Base-by-base conservation (phyloP, 2,113 vertebrate genomes). In the Trochalopteron elliotii region DNA sequence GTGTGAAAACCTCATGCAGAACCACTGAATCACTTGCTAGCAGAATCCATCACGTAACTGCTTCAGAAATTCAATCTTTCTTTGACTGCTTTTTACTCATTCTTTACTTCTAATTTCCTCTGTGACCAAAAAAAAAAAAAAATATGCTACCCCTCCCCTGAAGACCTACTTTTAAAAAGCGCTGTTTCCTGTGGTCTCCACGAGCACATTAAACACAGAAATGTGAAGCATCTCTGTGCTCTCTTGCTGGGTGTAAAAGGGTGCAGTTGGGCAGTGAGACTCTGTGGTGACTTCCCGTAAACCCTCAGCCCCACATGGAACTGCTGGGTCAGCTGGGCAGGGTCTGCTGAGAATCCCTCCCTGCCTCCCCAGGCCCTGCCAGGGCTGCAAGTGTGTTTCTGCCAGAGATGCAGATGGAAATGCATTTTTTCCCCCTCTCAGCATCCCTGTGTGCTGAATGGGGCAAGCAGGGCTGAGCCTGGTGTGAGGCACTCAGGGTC, bases 101-200 rank as follows among this genome's bases (percentile, higher is more conserved):
- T 89, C 42, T 71, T 68, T 39, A 28, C 17, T 59, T 89, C 8
- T 55, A 2, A 94, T 86, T 86, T 95, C 79, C 67, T 67, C 49
- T 63, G 65, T 44, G 33, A 5, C 18, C 37, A 39, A 39, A 39
- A 15, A 13, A 31, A 4, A 15, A 4, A 24, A 31, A 57, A 49
- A 42, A 25, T 7, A 1, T 2, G 27, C 47, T 87, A 71, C 35
- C 64, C 75, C 21, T 71, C 52, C 49, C 31, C 23, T 3, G 55
- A 47, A 96, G 49, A 49, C 68, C 68, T 52, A 2, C 47, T 88
- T 78, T 61, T 57, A 5, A 56, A 37, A 93, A 55, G 56, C 81
- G 69, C n/a, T 28, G 60, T 90, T 96, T 97, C 96, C 96, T 97
- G 94, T 94, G 86, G 92, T 90, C 90, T 94, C 47, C 37, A 68